Conservation (phyloP, 2,888 invertebrate genomes). For the Nomada goodeniana region DNA sequence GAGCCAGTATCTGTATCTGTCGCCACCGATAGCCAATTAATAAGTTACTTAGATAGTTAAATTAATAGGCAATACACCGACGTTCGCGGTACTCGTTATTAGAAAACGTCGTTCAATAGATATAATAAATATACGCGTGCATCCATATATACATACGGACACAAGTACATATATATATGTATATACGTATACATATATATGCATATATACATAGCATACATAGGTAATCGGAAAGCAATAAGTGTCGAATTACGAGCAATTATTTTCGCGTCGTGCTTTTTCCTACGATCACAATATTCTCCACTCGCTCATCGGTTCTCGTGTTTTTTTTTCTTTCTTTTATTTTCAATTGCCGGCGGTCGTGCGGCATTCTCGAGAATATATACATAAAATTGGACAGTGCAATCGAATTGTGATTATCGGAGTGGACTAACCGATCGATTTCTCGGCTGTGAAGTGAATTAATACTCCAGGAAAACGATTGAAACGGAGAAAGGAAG, state of each 20-base stretch:
- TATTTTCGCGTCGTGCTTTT: slow-evolving; percentile 33
- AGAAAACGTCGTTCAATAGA: slow-evolving; percentile 27
- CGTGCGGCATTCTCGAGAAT: slow-evolving; percentile 4
- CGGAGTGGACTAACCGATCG: slow-evolving; percentile 61
- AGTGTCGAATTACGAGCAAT: slow-evolving; percentile 42
- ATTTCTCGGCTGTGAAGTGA: slow-evolving; percentile 66
- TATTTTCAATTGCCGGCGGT: slow-evolving; percentile 6
- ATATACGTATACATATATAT: background rate
- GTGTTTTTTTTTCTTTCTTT: too few relatives aligned
- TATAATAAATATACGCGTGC: slow-evolving; percentile 18
- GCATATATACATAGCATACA: background rate
- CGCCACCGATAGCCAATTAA: slow-evolving; percentile 76
- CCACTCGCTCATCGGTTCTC: slow-evolving; percentile 15
- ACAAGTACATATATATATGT: background rate
- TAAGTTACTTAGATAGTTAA: slow-evolving; percentile 77
- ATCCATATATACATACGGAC: background rate
- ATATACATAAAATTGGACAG: slow-evolving; percentile 42
- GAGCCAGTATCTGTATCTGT: slow-evolving; percentile 76
- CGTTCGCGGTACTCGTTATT: slow-evolving; percentile 32
- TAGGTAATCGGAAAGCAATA: slow-evolving; percentile 44
- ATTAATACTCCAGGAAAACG: slow-evolving; percentile 59
- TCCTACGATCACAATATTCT: slow-evolving; percentile 34
- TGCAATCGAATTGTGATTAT: slow-evolving; percentile 58
- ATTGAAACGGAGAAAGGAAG: slow-evolving; percentile 67
- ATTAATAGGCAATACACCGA: slow-evolving; percentile 64